Evolutionary conservation across 2,888 invertebrate genomes (phyloP), one percentile per base, ranked within the genome.

Genomic region (Drosophila merina): DNA sequence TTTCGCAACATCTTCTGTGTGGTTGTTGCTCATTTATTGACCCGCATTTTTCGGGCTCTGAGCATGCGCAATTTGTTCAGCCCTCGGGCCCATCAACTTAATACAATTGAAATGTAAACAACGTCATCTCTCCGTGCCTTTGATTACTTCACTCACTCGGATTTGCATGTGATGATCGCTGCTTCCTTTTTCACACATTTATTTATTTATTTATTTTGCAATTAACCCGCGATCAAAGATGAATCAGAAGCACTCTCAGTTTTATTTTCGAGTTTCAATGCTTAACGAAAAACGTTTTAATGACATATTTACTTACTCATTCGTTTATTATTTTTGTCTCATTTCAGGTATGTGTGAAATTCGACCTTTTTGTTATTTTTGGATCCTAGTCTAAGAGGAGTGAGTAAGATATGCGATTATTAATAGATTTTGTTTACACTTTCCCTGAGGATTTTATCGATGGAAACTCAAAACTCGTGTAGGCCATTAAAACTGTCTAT

Each of bases 31-130:
- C 80, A 77, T 86, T 86, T 84, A 83, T 80, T 88, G 86, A 86
- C 84, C 88, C 88, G 86, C 80, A 88, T 84, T 66, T 77, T 75
- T 59, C 28, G 54, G 68, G 47, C 45, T 54, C 45, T 67, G 58
- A 56, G 50, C 60, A 73, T 77, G 57, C 72, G 76, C 78, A 81
- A 71, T 85, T 80, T 66, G 74, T 72, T 71, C 66, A 67, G 63
- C 70, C 62, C 87, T 87, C 71, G 74, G 79, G 82, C 86, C 59
- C 68, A 57, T 68, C 76, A 74, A 77, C 71, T 72, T 72, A 67
- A 72, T 76, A 81, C 82, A 86, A 88, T 86, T 88, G 81, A 88
- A 86, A 79, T 85, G 88, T 88, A 85, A 88, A 85, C 75, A 86
- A 48, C 60, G 57, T 55, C 57, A 62, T 26, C 63, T 14, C 33